A percentile compares a stretch with the other conserved stretches of the same genome.
These are phyloP conservation scores for Uria aalge DNA, from an alignment of 2,113 vertebrate genomes.

Conservation along the genomic window DNA sequence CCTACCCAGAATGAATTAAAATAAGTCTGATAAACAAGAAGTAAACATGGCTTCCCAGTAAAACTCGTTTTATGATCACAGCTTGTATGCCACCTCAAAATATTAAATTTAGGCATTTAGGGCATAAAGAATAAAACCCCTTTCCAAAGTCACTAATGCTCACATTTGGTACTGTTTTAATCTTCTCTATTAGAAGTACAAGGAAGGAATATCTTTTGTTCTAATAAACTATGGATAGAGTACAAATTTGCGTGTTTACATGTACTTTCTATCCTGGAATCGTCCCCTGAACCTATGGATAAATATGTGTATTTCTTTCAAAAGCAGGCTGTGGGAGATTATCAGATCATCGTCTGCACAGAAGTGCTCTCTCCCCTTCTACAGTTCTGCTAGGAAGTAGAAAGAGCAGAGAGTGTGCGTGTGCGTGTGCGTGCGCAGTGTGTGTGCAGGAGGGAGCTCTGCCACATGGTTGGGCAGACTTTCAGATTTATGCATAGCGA, in stretches of 20 bases:
- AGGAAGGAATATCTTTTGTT: not conserved
- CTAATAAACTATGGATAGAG: not conserved
- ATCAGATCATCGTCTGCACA: fast-evolving
- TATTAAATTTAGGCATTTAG: constrained; percentile 39
- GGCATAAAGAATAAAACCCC: constrained; percentile 38
- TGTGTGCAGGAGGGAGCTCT: not conserved
- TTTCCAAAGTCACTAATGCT: constrained; percentile 25
- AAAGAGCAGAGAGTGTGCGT: not conserved
- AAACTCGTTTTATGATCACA: constrained; percentile 73
- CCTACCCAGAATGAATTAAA: constrained; percentile 74
- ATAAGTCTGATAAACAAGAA: constrained; percentile 73
- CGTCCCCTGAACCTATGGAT: not conserved
- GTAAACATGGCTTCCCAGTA: constrained; percentile 71
- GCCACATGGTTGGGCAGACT: not conserved
- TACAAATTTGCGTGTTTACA: not conserved
- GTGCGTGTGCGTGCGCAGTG: too few relatives aligned
- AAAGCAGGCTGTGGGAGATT: not conserved
- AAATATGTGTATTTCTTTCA: not conserved
- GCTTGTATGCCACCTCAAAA: constrained; percentile 71
- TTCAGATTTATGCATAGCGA: not conserved
- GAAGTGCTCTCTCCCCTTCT: not conserved
- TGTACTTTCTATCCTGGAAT: not conserved
- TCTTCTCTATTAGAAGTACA: not conserved
- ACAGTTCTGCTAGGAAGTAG: not conserved
- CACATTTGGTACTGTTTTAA: constrained; percentile 13